Evolutionary conservation across 2,888 invertebrate species (phyloP).

Genomic region (Hemicrepidius hirtus): DNA sequence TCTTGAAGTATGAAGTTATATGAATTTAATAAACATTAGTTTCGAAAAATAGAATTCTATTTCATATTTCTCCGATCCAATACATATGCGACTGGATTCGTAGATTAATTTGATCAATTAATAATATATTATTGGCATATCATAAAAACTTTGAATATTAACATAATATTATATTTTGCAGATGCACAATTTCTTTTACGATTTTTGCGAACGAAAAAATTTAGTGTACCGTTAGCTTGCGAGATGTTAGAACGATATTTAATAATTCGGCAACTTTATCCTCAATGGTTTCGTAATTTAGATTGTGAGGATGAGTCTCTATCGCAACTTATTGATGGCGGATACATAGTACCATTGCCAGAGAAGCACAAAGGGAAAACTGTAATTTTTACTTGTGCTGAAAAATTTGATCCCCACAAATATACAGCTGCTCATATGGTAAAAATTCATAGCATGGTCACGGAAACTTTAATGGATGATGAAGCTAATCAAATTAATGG

Average conservation of each 20-base stretch:
- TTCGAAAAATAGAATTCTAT: too few relatives aligned
- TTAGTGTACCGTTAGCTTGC: slow-evolving; percentile 88
- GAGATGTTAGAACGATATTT: slow-evolving; percentile 92
- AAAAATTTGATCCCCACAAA: slow-evolving; percentile 73
- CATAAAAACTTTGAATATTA: background rate
- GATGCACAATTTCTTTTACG: slow-evolving; percentile 88
- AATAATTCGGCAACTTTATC: slow-evolving; percentile 88
- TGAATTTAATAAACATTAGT: too few relatives aligned
- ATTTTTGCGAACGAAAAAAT: slow-evolving; percentile 91
- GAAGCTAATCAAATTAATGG: slow-evolving; percentile 89
- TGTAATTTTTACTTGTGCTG: slow-evolving; percentile 87
- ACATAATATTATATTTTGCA: slow-evolving; percentile 62
- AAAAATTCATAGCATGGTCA: slow-evolving; percentile 88
- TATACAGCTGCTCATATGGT: slow-evolving; percentile 88
- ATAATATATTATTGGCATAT: background rate
- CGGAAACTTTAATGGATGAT: slow-evolving; percentile 89
- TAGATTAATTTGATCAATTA: too few relatives aligned
- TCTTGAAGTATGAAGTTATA: too few relatives aligned
- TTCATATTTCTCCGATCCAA: too few relatives aligned
- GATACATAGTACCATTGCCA: slow-evolving; percentile 84
- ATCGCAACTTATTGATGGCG: slow-evolving; percentile 86
- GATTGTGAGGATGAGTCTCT: slow-evolving; percentile 87
- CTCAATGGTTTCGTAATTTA: slow-evolving; percentile 89
- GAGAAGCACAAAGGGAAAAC: slow-evolving; percentile 86
- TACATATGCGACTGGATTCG: too few relatives aligned